Evolutionary conservation across 2,797 vertebrate species (phyloP), one percentile per base, ranked within the genome.

Genomic region (Poecilia velifera): DNA sequence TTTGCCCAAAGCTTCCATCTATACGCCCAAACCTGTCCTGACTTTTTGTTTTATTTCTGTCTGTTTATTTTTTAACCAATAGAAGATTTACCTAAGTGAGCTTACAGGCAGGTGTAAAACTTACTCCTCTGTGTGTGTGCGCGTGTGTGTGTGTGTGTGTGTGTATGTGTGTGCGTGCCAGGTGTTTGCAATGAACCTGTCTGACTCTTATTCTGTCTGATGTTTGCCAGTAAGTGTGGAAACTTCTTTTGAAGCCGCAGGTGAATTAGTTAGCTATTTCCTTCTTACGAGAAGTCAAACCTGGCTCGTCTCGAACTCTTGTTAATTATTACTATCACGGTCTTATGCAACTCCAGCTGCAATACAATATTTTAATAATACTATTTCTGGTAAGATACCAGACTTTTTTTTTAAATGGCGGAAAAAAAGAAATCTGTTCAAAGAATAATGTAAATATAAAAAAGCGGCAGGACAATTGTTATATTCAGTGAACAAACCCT

Each of bases 151-250:
- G 36, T 39, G 36, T 39, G 36, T 39, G 36, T 5, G 34, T 39
- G 36, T 39, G 39, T 39, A 6, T 1, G 59, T 64, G 49, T 72
- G 1, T 4, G 34, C 6, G n/a, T 70, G 66, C 22, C 66, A 34
- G 31, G 53, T 73, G 41, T 80, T 76, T 51, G 22, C n/a, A 45
- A 62, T 47, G 12, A 81, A 70, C 70, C 55, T 71, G 64, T 39
- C 59, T 31, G 16, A 34, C 3, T 46, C 49, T 59, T 4, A 6
- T 53, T 28, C 80, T 72, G 31, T 20, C 36, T 1, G 51, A 36
- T n/a, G 46, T 68, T 12, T 36, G 3, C 7, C 34, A 43, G 41
- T 49, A 59, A 45, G 28, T 41, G 41, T 64, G 72, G 46, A 73
- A 6, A 64, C 34, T 0, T 43, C n/a, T 39, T 28, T 22, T 2